phyloP scores from a whole-genome alignment of 2,113 vertebrate genomes.

The Clarias gariepinus region DNA sequence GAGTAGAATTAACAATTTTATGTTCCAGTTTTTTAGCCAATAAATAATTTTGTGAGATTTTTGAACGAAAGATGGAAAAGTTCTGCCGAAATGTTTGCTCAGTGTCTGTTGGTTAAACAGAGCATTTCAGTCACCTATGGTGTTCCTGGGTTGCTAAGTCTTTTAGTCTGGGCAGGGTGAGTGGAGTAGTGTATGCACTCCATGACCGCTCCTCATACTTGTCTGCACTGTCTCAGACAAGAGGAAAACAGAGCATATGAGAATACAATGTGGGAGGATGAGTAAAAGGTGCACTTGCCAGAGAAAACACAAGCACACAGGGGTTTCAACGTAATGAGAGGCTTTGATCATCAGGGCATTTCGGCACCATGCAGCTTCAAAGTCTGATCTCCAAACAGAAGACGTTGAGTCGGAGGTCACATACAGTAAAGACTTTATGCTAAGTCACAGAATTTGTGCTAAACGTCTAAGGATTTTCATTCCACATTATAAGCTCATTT shows the following conservation, averaged over 20 bases:
- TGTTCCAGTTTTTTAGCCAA: neutral
- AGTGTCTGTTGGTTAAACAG: neutral
- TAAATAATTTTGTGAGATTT: neutral
- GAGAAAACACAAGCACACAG: constrained; percentile 62
- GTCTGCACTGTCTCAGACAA: constrained; percentile 26
- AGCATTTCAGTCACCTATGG: constrained; percentile 25
- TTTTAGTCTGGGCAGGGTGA: neutral
- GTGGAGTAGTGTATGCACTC: constrained; percentile 22
- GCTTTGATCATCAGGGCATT: constrained; percentile 61
- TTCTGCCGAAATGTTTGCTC: neutral
- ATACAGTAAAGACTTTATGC: too few species aligned
- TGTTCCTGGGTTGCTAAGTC: neutral
- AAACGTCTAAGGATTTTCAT: neutral
- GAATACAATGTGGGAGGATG: constrained; percentile 66
- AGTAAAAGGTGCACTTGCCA: constrained; percentile 60
- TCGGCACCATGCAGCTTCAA: constrained; percentile 19
- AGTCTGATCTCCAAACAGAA: neutral
- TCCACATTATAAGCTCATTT: neutral
- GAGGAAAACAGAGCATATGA: constrained; percentile 64
- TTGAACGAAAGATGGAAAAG: neutral
- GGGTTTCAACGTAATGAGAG: constrained; percentile 62
- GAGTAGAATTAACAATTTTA: neutral
- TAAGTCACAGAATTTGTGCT: neutral
- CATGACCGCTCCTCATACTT: constrained; percentile 19
- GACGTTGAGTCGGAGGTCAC: neutral